Conservation (phyloP, 2,113 vertebrate species). For the Ivindomyrus marchei region DNA sequence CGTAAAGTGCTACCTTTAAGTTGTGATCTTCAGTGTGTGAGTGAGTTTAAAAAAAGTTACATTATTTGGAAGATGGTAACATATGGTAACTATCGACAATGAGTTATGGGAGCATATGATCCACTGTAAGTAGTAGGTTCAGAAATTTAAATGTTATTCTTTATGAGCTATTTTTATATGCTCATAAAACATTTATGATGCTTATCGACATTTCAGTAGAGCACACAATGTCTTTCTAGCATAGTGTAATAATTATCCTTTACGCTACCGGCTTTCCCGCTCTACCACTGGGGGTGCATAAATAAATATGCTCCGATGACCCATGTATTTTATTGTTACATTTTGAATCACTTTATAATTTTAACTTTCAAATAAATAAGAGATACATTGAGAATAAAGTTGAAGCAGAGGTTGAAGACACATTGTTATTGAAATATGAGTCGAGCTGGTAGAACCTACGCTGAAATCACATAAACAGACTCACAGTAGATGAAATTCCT, state of each 20-base stretch:
- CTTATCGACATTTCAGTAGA: background rate
- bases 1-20: background rate
- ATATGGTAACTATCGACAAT: background rate
- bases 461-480: background rate
- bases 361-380: background rate
- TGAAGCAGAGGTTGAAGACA: background rate
- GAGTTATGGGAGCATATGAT: background rate
- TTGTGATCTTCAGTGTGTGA: background rate
- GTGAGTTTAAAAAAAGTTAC: background rate
- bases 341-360: background rate
- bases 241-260: background rate
- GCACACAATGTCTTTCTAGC: background rate
- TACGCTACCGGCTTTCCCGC: background rate
- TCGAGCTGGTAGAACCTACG: fast-evolving
- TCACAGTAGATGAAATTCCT: background rate
- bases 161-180: background rate
- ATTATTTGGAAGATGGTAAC: background rate
- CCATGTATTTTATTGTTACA: background rate
- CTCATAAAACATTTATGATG: background rate
- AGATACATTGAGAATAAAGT: background rate
- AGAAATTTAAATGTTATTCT: background rate
- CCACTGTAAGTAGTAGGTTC: background rate
- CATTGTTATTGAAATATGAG: background rate
- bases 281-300: background rate
- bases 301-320: background rate